A percentile compares a stretch with the other conserved stretches of the same genome.
phyloP scores from a whole-genome alignment of 1,140 invertebrate species.

The Drosophila oshimai region DNA sequence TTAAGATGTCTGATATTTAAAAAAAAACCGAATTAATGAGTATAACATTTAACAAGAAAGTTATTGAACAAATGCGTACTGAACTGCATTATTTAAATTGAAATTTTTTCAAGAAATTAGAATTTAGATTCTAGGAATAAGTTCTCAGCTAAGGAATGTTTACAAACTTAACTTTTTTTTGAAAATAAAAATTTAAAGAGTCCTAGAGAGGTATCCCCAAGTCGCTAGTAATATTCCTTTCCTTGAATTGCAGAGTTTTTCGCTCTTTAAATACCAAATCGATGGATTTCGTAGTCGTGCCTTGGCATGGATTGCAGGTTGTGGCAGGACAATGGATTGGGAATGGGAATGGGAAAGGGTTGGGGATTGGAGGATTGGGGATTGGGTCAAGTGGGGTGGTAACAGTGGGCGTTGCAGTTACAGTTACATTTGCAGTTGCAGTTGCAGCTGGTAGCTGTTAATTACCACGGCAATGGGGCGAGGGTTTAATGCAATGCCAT shows the following conservation, averaged over 20 bases:
- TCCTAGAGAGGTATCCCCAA: background rate
- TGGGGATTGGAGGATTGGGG: background rate
- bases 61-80: no score
- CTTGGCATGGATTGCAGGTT: slow-evolving; percentile 22
- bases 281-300: slow-evolving; percentile 40
- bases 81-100: no score
- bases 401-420: background rate
- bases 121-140: no score
- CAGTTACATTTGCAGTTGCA: slow-evolving; percentile 12
- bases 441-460: slow-evolving; percentile 50
- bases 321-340: background rate
- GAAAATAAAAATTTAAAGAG: no score
- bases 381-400: slow-evolving; percentile 6
- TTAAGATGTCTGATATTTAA: no score
- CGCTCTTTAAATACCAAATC: slow-evolving; percentile 44
- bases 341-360: no score
- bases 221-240: background rate
- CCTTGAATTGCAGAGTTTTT: background rate
- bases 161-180: no score
- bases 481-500: slow-evolving; percentile 76
- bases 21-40: no score
- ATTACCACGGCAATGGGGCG: slow-evolving; percentile 70
- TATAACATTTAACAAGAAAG: no score
- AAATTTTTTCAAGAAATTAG: no score
- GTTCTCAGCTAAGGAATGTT: no score